Conservation (phyloP, 1,140 invertebrate genomes). For the Halyomorpha halys region DNA sequence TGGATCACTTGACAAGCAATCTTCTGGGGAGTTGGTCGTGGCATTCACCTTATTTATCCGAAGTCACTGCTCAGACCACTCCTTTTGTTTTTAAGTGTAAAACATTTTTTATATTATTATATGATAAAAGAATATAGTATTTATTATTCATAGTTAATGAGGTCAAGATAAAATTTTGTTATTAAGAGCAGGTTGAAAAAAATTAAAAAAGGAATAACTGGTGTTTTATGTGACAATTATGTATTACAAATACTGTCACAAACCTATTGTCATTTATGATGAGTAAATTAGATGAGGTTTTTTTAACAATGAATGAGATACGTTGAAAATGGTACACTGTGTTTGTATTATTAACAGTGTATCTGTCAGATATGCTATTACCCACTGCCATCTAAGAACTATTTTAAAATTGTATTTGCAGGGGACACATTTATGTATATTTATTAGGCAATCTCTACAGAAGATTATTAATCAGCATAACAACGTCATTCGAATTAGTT, state of each 20-base stretch:
- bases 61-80: slow-evolving; percentile 17
- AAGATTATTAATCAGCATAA: too few relatives aligned
- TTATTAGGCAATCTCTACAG: slow-evolving; percentile 8
- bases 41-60: slow-evolving; percentile 11
- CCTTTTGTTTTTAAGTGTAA: slow-evolving; percentile 19
- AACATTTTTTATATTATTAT: slow-evolving; percentile 20
- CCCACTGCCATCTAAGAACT: slow-evolving; percentile 15
- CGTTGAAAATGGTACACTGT: slow-evolving; percentile 9
- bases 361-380: slow-evolving; percentile 11
- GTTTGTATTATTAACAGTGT: slow-evolving; percentile 13
- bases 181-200: neutral
- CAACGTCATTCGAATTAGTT: too few relatives aligned
- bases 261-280: slow-evolving; percentile 14
- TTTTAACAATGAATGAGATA: slow-evolving; percentile 12
- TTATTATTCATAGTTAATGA: slow-evolving; percentile 14
- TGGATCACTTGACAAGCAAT: slow-evolving; percentile 18
- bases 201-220: neutral
- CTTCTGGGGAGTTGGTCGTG: slow-evolving; percentile 14
- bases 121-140: slow-evolving; percentile 16
- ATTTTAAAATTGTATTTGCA: slow-evolving; percentile 12
- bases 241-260: slow-evolving; percentile 9
- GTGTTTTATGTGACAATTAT: neutral
- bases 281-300: slow-evolving; percentile 17
- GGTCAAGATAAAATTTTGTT: neutral
- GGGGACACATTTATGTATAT: slow-evolving; percentile 9